A percentile compares a stretch with the other conserved stretches of the same genome.
phyloP scores from a whole-genome alignment of 1,140 invertebrate species.

The Cotesia chilonis region DNA sequence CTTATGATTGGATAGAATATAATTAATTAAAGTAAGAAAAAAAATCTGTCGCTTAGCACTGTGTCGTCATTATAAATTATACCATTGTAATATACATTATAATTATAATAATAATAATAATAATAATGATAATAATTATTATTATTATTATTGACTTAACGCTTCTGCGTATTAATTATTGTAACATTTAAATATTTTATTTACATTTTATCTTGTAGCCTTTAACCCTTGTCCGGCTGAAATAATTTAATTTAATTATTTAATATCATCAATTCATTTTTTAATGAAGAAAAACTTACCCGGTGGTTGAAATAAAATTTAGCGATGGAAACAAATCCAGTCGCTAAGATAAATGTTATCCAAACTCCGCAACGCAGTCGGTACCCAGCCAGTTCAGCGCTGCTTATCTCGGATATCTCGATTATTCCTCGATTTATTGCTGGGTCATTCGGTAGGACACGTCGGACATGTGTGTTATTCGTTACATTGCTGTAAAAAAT shows the following conservation, averaged over 20 bases:
- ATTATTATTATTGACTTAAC: neutral
- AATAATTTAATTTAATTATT: slow-evolving; percentile 22
- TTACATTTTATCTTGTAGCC: slow-evolving; percentile 57
- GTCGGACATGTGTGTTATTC: slow-evolving; percentile 40
- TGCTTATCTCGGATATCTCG: slow-evolving; percentile 54
- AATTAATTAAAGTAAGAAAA: slow-evolving; percentile 13
- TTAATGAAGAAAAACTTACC: slow-evolving; percentile 56
- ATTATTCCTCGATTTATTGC: slow-evolving; percentile 52
- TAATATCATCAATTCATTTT: slow-evolving; percentile 6
- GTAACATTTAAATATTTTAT: neutral
- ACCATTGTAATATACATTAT: no score
- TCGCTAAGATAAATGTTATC: slow-evolving; percentile 72
- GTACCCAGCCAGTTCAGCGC: slow-evolving; percentile 52
- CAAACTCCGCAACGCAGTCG: slow-evolving; percentile 70
- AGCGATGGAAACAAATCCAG: slow-evolving; percentile 72
- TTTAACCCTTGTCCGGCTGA: slow-evolving; percentile 65
- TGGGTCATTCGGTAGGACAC: slow-evolving; percentile 16
- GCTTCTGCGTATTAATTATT: neutral
- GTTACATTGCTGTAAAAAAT: slow-evolving; percentile 48
- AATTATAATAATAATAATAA: neutral
- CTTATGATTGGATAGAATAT: slow-evolving; percentile 3
- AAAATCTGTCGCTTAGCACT: slow-evolving; percentile 12
- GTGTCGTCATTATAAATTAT: neutral
- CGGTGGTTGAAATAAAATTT: slow-evolving; percentile 76
- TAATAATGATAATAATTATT: neutral